Evolutionary conservation across 2,113 vertebrate species (phyloP), one percentile per base, ranked within the genome.

Genomic region (Thymallus thymallus): DNA sequence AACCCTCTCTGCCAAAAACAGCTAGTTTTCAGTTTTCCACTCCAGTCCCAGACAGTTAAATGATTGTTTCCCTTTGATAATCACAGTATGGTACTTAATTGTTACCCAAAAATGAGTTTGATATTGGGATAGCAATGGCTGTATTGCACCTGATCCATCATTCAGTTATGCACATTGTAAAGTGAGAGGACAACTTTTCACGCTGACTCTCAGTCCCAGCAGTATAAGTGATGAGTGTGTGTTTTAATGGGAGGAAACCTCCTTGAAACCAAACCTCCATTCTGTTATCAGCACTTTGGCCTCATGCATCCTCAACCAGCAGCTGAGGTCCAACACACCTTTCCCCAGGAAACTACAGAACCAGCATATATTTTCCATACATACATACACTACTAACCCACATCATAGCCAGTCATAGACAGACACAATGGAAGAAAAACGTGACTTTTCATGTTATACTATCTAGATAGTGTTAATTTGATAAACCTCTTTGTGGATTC

Each of bases 241-340:
- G 73, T 65, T 84, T 85, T 60, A 65, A 65, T 41, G 35, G 35
- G 35, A 41, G 87, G 83, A 87, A 82, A 74, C 46, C 68, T 62
- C 68, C 60, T 71, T 76, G 45, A 76, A 81, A 75, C 45, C 73
- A 32, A 69, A 64, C 18, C 72, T 71, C 18, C 22, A 30, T 71
- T 45, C n/a, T 69, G 81, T 84, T 84, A 81, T 83, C 77, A 78
- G 69, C 32, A 67, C 35, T 41, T 3, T 41, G 35, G 9, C 35
- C 35, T 0, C 9, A 41, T 3, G 35, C 3, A 41, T 41, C 2
- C 35, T 41, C 35, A 41, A 41, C 35, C 35, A 41, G 35, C 9
- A 41, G 35, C 2, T 12, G 35, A 41, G 35, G 35, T 41, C 35
- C 35, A 41, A 41, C 35, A 41, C 35, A 41, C 35, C 0, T 41